Evolutionary conservation across 2,113 vertebrate species (phyloP), one percentile per base, ranked within the genome.

Genomic region (Dryoscopus gambensis): DNA sequence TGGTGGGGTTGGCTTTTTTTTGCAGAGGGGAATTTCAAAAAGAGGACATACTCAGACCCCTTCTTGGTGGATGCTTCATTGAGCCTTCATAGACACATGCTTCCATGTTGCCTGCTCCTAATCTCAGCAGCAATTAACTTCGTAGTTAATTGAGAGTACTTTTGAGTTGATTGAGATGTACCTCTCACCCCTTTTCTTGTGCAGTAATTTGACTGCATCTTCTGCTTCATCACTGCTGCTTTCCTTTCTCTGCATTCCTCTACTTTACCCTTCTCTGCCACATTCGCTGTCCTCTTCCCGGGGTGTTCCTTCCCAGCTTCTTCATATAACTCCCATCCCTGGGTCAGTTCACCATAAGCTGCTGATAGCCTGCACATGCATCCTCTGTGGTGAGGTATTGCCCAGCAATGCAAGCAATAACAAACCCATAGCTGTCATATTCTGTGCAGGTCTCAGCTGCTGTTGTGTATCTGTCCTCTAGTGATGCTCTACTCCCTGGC

Each of bases 371-470:
- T 62, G 20, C 7, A 22, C 12, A 7, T 8, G 13, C 42, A 11
- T 52, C 23, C 19, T 89, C 31, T 2, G 0, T n/a, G 7, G 9
- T 46, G 71, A 67, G 21, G n/a, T 7, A 27, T 5, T 24, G 31
- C 30, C 63, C 35, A 60, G 49, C 53, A 56, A 25, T 11, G 23
- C 27, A n/a, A 50, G 21, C 20, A 13, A 7, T 17, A 49, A 28
- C 28, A 55, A 60, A 24, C n/a, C 23, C 5, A 0, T 6, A 47
- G 18, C 28, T 44, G 17, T 60, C 42, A 14, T 20, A 37, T 75
- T 87, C 64, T 2, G 0, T 15, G 12, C 31, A 5, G 1, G 0
- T 75, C 55, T 65, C 56, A 39, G 27, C 24, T 83, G 56, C 42
- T 65, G 8, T 35, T 50, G n/a, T 3, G 0, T 12, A 9, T 35